Evolutionary conservation across 1,140 invertebrate genomes (phyloP).

Genomic region (Drosophila pachea): DNA sequence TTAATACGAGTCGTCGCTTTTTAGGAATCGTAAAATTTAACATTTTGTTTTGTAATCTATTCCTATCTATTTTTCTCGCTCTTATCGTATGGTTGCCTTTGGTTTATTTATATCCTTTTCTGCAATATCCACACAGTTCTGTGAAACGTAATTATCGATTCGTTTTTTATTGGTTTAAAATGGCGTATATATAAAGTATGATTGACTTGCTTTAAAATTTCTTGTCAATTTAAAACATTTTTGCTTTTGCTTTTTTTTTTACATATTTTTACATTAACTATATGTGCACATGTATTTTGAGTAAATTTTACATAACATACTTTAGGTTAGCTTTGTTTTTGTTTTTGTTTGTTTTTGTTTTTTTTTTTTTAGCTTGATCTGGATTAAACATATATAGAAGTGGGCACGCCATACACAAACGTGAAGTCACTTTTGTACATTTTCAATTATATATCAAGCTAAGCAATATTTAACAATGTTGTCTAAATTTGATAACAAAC

Average conservation of each 20-base stretch:
- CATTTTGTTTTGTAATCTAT: too few species aligned
- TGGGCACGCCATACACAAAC: neutral
- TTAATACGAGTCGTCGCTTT: too few species aligned
- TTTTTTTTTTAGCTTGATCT: conserved; percentile 27
- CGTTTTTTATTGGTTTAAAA: conserved; percentile 42
- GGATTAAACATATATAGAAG: conserved; percentile 3
- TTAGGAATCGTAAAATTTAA: too few species aligned
- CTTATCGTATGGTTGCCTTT: too few species aligned
- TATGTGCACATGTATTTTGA: conserved; percentile 31
- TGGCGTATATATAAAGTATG: conserved; percentile 31
- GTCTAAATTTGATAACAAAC: conserved; percentile 62
- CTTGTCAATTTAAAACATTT: neutral
- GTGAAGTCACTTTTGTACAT: conserved; percentile 28
- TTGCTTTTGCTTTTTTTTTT: conserved; percentile 3
- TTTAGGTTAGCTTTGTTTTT: too few species aligned
- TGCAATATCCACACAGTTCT: too few species aligned
- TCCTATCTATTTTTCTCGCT: too few species aligned
- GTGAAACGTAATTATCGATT: conserved; percentile 9
- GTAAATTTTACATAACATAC: conserved; percentile 24
- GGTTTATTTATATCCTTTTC: too few species aligned
- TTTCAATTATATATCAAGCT: conserved; percentile 45
- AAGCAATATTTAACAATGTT: conserved; percentile 72
- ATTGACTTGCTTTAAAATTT: conserved; percentile 12
- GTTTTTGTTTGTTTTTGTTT: conserved; percentile 17
- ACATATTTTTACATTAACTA: conserved; percentile 19